Conservation (phyloP, 2,113 vertebrate genomes). For the Phodopus roborovskii region DNA sequence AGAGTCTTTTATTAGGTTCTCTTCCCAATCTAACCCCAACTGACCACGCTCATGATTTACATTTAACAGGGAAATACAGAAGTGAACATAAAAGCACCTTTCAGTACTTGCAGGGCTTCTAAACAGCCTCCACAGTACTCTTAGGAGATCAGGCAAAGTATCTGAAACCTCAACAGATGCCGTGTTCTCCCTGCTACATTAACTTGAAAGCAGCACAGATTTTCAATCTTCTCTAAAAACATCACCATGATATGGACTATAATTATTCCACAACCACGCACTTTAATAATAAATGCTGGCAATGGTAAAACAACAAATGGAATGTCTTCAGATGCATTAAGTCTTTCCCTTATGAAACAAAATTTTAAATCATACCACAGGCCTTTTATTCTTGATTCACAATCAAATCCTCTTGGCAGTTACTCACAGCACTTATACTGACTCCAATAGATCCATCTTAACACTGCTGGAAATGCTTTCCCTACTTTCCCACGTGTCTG, state of each 20-base stretch:
- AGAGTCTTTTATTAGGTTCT: not conserved
- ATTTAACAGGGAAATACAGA: slow-evolving; percentile 53
- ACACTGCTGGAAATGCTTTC: slow-evolving; percentile 50
- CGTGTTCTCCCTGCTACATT: slow-evolving; percentile 41
- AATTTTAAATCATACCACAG: slow-evolving; percentile 74
- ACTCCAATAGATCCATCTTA: slow-evolving; percentile 49
- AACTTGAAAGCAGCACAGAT: slow-evolving; percentile 62
- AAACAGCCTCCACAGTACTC: slow-evolving; percentile 10
- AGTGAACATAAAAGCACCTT: slow-evolving; percentile 36
- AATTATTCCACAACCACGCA: slow-evolving; percentile 73
- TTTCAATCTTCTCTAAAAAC: slow-evolving; percentile 68
- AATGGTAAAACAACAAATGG: slow-evolving; percentile 71
- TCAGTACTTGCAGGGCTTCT: not conserved
- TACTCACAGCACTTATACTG: slow-evolving; percentile 66
- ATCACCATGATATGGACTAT: slow-evolving; percentile 58
- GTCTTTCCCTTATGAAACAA: slow-evolving; percentile 71
- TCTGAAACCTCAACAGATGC: slow-evolving; percentile 21
- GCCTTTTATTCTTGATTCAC: slow-evolving; percentile 69
- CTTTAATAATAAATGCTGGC: slow-evolving; percentile 77
- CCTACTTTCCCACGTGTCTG: slow-evolving; percentile 18
- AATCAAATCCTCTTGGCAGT: slow-evolving; percentile 66
- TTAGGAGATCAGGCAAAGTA: slow-evolving; percentile 13
- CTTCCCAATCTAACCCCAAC: not conserved
- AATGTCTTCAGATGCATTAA: slow-evolving; percentile 74
- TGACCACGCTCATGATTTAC: slow-evolving; percentile 3